These are phyloP conservation scores for Spodoptera litura DNA, from an alignment of 1,140 invertebrate species.

Conservation along the genomic window DNA sequence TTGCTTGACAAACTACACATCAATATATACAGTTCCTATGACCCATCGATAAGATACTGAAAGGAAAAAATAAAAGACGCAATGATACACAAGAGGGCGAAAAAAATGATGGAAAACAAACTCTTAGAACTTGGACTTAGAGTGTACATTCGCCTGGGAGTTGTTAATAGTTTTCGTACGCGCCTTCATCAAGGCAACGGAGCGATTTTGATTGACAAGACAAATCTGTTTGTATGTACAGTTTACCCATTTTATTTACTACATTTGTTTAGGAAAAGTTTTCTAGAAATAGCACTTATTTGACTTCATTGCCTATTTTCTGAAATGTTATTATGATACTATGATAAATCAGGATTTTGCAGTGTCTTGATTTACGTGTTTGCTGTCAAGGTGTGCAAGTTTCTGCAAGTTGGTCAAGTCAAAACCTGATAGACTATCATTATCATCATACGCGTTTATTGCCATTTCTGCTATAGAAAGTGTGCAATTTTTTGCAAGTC, in stretches of 20 bases:
- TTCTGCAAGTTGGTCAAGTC: no score
- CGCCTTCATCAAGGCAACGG: background rate
- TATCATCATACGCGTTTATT: no score
- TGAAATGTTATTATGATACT: no score
- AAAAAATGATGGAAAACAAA: constrained; percentile 3
- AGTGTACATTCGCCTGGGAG: constrained; percentile 25
- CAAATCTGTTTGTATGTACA: constrained; percentile 6
- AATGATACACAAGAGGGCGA: constrained; percentile 13
- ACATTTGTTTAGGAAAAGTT: background rate
- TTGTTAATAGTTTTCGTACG: constrained; percentile 33
- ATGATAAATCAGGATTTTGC: no score
- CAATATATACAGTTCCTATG: background rate
- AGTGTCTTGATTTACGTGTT: no score
- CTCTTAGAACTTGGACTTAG: background rate
- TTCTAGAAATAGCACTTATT: no score
- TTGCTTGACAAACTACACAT: background rate
- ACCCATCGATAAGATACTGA: constrained; percentile 31
- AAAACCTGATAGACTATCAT: no score
- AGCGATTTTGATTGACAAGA: constrained; percentile 36
- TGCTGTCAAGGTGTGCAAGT: no score
- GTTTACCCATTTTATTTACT: background rate
- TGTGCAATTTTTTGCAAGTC: no score
- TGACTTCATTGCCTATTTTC: no score
- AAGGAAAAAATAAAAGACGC: constrained; percentile 29
- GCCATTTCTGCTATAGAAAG: no score